These are phyloP conservation scores for Osmerus mordax DNA, from an alignment of 2,113 vertebrate species.

Conservation along the genomic window DNA sequence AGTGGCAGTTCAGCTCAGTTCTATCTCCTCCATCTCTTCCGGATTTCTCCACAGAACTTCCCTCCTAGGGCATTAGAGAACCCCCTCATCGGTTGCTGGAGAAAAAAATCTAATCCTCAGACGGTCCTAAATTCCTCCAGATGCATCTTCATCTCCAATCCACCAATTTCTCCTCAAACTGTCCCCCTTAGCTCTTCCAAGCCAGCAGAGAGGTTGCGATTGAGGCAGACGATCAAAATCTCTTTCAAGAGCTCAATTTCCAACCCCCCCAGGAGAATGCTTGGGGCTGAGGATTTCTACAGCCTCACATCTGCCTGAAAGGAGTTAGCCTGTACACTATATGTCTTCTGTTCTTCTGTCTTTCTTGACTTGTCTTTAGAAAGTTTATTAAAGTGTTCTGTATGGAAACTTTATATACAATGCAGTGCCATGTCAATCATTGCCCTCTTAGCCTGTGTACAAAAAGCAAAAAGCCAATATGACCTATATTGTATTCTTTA, in stretches of 20 bases:
- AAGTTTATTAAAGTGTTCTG: background rate
- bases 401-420: background rate
- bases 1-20: background rate
- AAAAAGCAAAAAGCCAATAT: too few species aligned
- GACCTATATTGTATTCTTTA: too few species aligned
- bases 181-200: conserved; percentile 3
- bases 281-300: conserved; percentile 36
- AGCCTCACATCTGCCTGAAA: conserved; percentile 31
- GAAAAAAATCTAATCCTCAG: conserved; percentile 52
- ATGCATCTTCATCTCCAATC: conserved; percentile 40
- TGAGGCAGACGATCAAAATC: conserved; percentile 4
- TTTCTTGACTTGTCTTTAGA: background rate
- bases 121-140: conserved; percentile 47
- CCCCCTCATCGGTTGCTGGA: conserved; percentile 21
- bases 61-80: conserved; percentile 40
- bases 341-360: background rate
- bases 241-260: background rate
- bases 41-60: conserved; percentile 31
- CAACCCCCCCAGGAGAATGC: background rate
- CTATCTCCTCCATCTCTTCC: conserved; percentile 41
- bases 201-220: background rate
- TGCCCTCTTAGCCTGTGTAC: too few species aligned
- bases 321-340: conserved; percentile 4
- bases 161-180: conserved; percentile 48
- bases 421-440: background rate